Conservation (phyloP, 2,797 vertebrate species). For the Melanotaenia maccullochi region DNA sequence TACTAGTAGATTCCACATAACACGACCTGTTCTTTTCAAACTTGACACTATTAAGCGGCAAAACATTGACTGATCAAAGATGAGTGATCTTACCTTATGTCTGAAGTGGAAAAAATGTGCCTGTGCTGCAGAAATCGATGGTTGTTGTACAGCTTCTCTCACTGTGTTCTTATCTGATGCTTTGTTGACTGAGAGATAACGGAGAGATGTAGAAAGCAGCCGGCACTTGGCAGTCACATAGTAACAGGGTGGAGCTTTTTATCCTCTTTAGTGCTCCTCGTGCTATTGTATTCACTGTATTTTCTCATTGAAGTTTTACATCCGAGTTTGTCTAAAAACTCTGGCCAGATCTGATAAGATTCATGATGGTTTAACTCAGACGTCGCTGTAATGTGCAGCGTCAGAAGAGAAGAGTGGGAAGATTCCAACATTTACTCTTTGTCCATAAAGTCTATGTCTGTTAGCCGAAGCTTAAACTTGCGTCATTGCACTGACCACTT, state of each 20-base stretch:
- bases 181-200: conserved; percentile 79
- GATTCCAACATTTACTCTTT: background rate
- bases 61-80: conserved; percentile 62
- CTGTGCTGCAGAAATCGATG: conserved; percentile 69
- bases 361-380: background rate
- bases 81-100: conserved; percentile 71
- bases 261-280: conserved; percentile 8
- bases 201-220: conserved; percentile 51
- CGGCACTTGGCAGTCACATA: conserved; percentile 69
- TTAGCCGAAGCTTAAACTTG: background rate
- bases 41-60: conserved; percentile 20
- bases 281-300: conserved; percentile 3
- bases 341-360: background rate
- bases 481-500: background rate
- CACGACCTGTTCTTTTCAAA: background rate
- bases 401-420: background rate
- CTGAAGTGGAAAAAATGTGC: conserved; percentile 40
- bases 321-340: background rate
- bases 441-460: background rate
- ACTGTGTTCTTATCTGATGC: conserved; percentile 67
- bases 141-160: conserved; percentile 27
- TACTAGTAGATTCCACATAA: background rate
- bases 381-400: background rate
- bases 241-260: conserved; percentile 67
- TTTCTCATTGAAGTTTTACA: conserved; percentile 5